Evolutionary conservation across 2,113 vertebrate genomes (phyloP), one percentile per base, ranked within the genome.

Genomic region (Psophia crepitans): DNA sequence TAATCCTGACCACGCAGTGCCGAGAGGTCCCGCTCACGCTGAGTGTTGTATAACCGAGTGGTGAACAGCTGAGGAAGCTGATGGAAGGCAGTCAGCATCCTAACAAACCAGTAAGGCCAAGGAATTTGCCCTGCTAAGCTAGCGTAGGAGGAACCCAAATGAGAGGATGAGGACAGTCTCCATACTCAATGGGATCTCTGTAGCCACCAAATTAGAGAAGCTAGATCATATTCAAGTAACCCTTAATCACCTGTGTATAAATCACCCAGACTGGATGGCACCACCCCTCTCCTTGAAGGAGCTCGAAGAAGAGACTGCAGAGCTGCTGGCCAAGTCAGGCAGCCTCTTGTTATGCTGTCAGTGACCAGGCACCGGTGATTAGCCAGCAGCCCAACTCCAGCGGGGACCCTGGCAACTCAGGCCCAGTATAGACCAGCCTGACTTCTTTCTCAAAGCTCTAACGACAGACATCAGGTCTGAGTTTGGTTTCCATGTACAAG

Each of bases 71-170:
- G 49, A 84, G 69, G 44, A 84, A 74, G 69, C 51, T 1, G 11
- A 84, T 1, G 20, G 87, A 68, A 93, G 75, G 77, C 89, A 93
- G 37, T 44, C 91, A 66, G 86, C 54, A 73, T 82, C 82, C 66
- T 49, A 83, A 87, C 43, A 96, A 85, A 76, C 37, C 85, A 85
- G 75, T 7, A 65, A 46, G 78, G 78, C 58, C 84, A 76, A 87
- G 93, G 90, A 96, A 94, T 80, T 74, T 85, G 78, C 82, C 79
- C 79, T 68, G 64, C 46, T 89, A 86, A 74, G 89, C 68, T 87
- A 57, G 81, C 8, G 9, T 26, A 78, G 92, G 85, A 93, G 61
- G 74, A 93, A 68, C 35, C 18, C 73, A 43, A 56, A 86, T 0
- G 30, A 85, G 63, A 89, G 65, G 48, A 89, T 18, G 27, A 82